These are phyloP conservation scores for Gambusia affinis DNA, from an alignment of 2,113 vertebrate species.

Conservation along the genomic window DNA sequence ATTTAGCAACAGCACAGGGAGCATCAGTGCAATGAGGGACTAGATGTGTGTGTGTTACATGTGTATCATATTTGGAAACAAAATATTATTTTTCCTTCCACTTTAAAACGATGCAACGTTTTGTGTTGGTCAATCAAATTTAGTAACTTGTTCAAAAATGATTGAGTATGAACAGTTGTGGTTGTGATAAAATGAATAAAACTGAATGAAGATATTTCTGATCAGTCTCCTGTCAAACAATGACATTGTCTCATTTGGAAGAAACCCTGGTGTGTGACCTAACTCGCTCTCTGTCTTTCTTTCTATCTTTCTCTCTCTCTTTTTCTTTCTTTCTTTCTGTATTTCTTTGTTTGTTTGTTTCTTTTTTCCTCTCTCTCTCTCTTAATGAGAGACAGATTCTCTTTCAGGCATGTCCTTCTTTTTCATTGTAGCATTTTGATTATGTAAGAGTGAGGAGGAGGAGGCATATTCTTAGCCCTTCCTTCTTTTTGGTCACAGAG, in stretches of 20 bases:
- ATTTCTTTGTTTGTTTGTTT: not conserved
- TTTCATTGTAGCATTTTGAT: conserved; percentile 51
- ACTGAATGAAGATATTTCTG: conserved; percentile 36
- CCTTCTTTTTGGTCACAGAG: conserved; percentile 49
- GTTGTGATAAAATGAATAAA: conserved; percentile 2
- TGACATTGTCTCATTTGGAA: conserved; percentile 56
- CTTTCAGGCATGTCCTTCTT: conserved; percentile 42
- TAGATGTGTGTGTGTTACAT: not conserved
- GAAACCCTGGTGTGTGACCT: conserved; percentile 23
- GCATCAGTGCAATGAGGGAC: not conserved
- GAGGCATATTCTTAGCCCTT: conserved; percentile 36
- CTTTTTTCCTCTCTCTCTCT: not conserved
- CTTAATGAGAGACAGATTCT: conserved; percentile 54
- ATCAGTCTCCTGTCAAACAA: conserved; percentile 29
- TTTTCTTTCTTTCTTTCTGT: not conserved
- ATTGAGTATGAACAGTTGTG: not conserved
- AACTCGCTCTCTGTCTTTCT: not conserved
- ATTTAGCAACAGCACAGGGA: not conserved
- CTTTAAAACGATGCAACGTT: not conserved
- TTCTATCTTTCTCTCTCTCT: conserved; percentile 3
- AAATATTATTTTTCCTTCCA: not conserved
- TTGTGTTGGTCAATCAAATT: not conserved
- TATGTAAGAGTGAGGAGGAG: conserved; percentile 54
- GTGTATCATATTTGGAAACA: not conserved
- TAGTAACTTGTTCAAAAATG: too few relatives aligned